phyloP scores from a whole-genome alignment of 2,888 invertebrate species.

The Clitarchus hookeri region DNA sequence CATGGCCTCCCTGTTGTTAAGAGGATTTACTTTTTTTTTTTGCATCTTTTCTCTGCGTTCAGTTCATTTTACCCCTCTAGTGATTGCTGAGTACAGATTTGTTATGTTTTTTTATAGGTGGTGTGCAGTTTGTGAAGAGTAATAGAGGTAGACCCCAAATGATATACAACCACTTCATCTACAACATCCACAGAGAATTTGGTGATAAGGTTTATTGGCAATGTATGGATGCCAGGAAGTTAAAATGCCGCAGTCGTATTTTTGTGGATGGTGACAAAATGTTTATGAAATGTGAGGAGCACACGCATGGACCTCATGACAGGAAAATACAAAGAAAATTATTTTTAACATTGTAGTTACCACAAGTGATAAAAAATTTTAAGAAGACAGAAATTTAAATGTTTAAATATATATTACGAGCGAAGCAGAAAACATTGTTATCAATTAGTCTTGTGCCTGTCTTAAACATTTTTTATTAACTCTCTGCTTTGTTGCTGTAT shows the following conservation, averaged over 20 bases:
- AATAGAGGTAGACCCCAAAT: neutral
- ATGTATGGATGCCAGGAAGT: neutral
- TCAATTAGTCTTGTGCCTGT: too few relatives aligned
- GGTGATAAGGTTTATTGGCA: neutral
- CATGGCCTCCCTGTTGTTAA: too few relatives aligned
- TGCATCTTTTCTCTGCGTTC: too few relatives aligned
- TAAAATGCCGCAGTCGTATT: neutral
- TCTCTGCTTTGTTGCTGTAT: too few relatives aligned
- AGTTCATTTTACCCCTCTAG: too few relatives aligned
- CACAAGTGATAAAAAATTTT: too few relatives aligned
- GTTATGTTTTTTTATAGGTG: neutral
- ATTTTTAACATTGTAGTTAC: neutral
- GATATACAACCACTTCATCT: neutral
- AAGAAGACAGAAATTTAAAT: neutral
- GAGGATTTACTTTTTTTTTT: too few relatives aligned
- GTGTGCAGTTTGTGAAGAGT: neutral
- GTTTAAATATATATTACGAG: neutral
- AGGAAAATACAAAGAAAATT: neutral
- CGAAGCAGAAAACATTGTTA: too few relatives aligned
- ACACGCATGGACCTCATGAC: neutral
- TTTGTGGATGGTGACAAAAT: neutral
- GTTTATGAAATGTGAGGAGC: neutral
- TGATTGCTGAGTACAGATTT: neutral
- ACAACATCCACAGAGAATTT: neutral
- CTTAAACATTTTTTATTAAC: too few relatives aligned